A percentile compares a stretch with the other conserved stretches of the same genome.
Evolutionary conservation across 2,888 invertebrate genomes (phyloP).

Genomic region (Margaritifera margaritifera): DNA sequence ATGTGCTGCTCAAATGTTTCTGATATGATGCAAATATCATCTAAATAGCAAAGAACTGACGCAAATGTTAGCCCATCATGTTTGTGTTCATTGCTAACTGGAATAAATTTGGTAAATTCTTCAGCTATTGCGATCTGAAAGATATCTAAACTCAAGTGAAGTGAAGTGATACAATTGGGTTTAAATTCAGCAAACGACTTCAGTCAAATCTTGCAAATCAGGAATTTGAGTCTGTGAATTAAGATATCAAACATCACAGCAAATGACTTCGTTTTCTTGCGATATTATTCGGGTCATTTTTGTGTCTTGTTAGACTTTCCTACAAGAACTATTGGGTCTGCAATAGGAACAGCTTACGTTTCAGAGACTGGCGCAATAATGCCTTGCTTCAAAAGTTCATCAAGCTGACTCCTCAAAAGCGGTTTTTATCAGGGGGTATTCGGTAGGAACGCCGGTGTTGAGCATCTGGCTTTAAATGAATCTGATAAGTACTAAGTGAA

Average conservation of each 20-base stretch:
- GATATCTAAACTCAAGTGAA: conserved; percentile 17
- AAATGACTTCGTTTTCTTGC: conserved; percentile 1
- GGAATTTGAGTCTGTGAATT: conserved; percentile 8
- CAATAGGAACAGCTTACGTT: conserved; percentile 9
- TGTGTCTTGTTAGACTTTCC: neutral
- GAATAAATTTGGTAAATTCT: too few species aligned
- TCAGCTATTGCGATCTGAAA: too few species aligned
- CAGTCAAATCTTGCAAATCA: conserved; percentile 16
- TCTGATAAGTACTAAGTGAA: too few species aligned
- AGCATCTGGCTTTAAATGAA: too few species aligned
- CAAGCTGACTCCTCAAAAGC: conserved; percentile 10
- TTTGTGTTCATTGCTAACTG: too few species aligned
- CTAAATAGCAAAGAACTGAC: too few species aligned
- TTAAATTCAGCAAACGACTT: conserved; percentile 13
- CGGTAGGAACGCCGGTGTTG: too few species aligned
- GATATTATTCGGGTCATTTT: neutral
- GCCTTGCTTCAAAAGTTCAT: conserved; percentile 10
- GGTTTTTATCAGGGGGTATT: too few species aligned
- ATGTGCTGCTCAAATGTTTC: too few species aligned
- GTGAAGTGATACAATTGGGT: conserved; percentile 14
- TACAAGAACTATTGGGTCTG: conserved; percentile 17
- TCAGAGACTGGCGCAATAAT: conserved; percentile 9
- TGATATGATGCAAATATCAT: too few species aligned
- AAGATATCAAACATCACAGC: too few species aligned
- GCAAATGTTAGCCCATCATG: too few species aligned